Evolutionary conservation across 2,797 vertebrate species (phyloP).

Genomic region (Hybognathus amarus): DNA sequence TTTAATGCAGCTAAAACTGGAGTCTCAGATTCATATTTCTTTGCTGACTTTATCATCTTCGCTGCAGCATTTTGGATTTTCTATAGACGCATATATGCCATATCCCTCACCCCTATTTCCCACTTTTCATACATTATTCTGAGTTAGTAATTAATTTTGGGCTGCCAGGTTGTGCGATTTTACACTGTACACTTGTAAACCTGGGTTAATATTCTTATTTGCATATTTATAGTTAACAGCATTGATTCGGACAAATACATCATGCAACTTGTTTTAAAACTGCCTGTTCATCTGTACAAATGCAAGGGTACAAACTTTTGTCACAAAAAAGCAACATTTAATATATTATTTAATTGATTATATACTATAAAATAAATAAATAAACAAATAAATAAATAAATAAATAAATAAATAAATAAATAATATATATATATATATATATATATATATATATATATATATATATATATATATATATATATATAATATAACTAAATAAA

Average conservation of each 20-base stretch:
- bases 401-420: too few relatives aligned
- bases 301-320: neutral
- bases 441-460: neutral
- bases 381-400: too few relatives aligned
- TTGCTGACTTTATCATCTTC: neutral
- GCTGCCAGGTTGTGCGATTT: neutral
- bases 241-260: neutral
- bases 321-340: neutral
- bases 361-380: too few relatives aligned
- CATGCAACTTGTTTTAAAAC: neutral
- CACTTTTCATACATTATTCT: neutral
- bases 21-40: too few relatives aligned
- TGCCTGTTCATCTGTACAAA: neutral
- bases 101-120: neutral
- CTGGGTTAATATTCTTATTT: neutral
- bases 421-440: neutral
- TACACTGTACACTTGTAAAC: neutral
- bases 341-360: neutral
- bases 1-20: too few relatives aligned
- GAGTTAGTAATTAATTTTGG: neutral
- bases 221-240: neutral
- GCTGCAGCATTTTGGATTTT: neutral
- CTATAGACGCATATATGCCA: neutral
- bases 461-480: neutral
- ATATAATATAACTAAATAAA: neutral